These are phyloP conservation scores for Sebastes goodei DNA, from an alignment of 2,797 vertebrate species.

Conservation along the genomic window DNA sequence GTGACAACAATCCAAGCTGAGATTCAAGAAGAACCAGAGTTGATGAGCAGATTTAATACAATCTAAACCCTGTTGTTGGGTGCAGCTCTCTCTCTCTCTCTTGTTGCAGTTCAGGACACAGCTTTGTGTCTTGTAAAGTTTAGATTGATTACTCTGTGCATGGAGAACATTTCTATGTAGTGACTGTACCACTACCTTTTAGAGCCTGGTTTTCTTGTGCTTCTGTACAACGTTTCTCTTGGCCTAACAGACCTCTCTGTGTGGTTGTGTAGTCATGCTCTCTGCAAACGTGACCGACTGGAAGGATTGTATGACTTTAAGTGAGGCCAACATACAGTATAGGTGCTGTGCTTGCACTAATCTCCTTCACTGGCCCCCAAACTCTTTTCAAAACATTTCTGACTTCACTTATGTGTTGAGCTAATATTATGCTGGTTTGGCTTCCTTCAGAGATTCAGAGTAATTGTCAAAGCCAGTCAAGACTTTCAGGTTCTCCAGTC, in stretches of 20 bases:
- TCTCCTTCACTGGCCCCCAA: not conserved
- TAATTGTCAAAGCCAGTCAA: not conserved
- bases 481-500: not conserved
- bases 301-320: no score
- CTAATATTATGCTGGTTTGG: not conserved
- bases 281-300: not conserved
- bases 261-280: not conserved
- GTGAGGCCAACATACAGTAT: no score
- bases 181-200: no score
- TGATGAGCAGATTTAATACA: not conserved
- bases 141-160: not conserved
- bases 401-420: not conserved
- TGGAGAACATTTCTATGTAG: not conserved
- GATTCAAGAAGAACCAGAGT: not conserved
- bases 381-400: not conserved
- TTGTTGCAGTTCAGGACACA: not conserved
- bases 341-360: no score
- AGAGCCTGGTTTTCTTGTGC: not conserved
- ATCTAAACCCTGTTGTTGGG: not conserved
- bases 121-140: not conserved
- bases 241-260: not conserved
- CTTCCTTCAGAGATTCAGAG: not conserved
- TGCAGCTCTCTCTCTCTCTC: not conserved
- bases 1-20: not conserved
- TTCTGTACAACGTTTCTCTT: not conserved